These are phyloP conservation scores for Takifugu flavidus DNA, from an alignment of 2,113 vertebrate genomes.

Conservation along the genomic window DNA sequence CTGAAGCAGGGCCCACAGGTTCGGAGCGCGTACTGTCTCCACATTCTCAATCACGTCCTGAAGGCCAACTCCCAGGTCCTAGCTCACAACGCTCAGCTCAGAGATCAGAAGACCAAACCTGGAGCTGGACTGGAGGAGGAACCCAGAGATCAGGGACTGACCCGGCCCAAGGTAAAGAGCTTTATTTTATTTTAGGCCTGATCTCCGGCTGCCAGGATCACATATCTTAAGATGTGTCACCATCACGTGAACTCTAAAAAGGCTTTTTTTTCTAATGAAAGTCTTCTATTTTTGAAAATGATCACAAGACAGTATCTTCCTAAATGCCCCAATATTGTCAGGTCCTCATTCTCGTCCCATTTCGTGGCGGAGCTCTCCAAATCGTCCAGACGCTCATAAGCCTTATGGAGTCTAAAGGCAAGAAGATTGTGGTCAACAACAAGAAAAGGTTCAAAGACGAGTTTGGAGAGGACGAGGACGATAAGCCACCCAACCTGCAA, in stretches of 20 bases:
- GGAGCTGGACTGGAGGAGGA: conserved; percentile 67
- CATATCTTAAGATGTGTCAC: too few species aligned
- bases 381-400: conserved; percentile 85
- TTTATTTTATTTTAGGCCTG: background rate
- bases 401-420: conserved; percentile 83
- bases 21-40: conserved; percentile 84
- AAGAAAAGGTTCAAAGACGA: conserved; percentile 94
- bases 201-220: too few species aligned
- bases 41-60: conserved; percentile 89
- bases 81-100: conserved; percentile 80
- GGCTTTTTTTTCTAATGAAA: too few species aligned
- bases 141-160: conserved; percentile 91
- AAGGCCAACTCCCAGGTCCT: conserved; percentile 92
- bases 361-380: conserved; percentile 83
- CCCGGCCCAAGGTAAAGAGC: conserved; percentile 87
- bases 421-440: conserved; percentile 88
- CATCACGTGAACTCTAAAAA: too few species aligned
- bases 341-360: conserved; percentile 91
- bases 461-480: conserved; percentile 81
- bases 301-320: too few species aligned
- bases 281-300: too few species aligned
- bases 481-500: conserved; percentile 80
- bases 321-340: conserved; percentile 41
- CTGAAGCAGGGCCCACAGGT: conserved; percentile 80
- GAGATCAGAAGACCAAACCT: conserved; percentile 69